A percentile compares a stretch with the other conserved stretches of the same genome.
These are phyloP conservation scores for Drosophila affinis DNA, from an alignment of 2,888 invertebrate species.

Conservation along the genomic window DNA sequence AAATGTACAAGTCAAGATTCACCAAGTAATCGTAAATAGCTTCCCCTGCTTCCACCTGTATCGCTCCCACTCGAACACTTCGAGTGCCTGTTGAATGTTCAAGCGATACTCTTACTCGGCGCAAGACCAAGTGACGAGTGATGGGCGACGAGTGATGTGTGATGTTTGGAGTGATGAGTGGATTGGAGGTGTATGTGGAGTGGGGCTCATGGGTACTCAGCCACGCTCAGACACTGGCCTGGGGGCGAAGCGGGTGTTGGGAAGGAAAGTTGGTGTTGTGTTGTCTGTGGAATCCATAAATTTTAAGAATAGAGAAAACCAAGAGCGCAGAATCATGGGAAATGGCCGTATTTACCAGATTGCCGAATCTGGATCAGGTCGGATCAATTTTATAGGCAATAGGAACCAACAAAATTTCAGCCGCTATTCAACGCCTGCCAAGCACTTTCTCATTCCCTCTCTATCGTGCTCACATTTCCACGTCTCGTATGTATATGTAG, in stretches of 20 bases:
- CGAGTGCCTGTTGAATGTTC: constrained; percentile 60
- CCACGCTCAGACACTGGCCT: constrained; percentile 14
- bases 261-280: neutral
- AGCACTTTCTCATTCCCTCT: too few species aligned
- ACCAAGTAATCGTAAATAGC: constrained; percentile 26
- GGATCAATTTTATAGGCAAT: too few species aligned
- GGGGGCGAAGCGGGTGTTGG: neutral
- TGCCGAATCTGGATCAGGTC: too few species aligned
- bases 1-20: constrained; percentile 20
- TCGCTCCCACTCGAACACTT: constrained; percentile 15
- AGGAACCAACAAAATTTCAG: too few species aligned
- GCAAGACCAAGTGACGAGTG: constrained; percentile 30
- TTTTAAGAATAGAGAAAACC: too few species aligned
- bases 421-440: too few species aligned
- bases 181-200: constrained; percentile 31
- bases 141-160: constrained; percentile 25
- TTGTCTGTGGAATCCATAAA: neutral
- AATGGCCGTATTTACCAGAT: too few species aligned
- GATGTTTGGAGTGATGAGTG: constrained; percentile 24
- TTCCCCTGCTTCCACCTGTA: constrained; percentile 3
- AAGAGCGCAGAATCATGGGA: too few species aligned
- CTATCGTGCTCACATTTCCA: too few species aligned
- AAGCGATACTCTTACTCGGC: constrained; percentile 47
- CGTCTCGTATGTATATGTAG: too few species aligned
- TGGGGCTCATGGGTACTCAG: constrained; percentile 20